Evolutionary conservation across 2,113 vertebrate species (phyloP), one percentile per base, ranked within the genome.

Genomic region (Corythoichthys haematopterus): DNA sequence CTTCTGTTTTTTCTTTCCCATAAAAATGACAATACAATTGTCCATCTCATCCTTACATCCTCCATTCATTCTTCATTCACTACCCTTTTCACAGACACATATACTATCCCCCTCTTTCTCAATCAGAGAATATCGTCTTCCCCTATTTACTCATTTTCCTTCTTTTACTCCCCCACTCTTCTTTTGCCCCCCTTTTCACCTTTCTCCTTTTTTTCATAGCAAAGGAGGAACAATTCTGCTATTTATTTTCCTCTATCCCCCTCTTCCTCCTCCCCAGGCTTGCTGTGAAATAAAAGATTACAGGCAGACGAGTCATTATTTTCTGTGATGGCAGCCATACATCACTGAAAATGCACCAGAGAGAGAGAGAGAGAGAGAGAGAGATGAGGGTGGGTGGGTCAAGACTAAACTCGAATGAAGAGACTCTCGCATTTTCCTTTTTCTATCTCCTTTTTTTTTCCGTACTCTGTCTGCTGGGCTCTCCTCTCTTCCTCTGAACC

Each of bases 201-300:
- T 57, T 28, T 71, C 15, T 40, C 65, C 15, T 20, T 51, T 70
- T 46, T 11, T 38, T 58, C 13, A 16, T 16, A 35, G 3, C 10
- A 48, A 46, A 59, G 57, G 28, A 33, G 20, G 47, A 28, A 28
- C 36, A 36, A 51, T 51, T 51, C 47, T 20, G 8, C 43, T 37
- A 33, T n/a, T 28, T 14, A 33, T 61, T 13, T 20, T 57, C 56
- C 43, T 68, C 43, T 3, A n/a, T 56, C 2, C 53, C 35, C 51
- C 9, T 58, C 58, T 35, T 65, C 16, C 51, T 71, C 65, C 63
- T 65, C 65, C 71, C 68, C 16, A 48, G 80, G 70, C 69, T 78
- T 68, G 76, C 84, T 78, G 77, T 83, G 80, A 83, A 87, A 85
- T 85, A 85, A 85, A 85, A 81, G 85, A 87, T 85, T 87, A 81